Evolutionary conservation across 2,888 invertebrate genomes (phyloP), one percentile per base, ranked within the genome.

Genomic region (Zhengitettix transpicula): DNA sequence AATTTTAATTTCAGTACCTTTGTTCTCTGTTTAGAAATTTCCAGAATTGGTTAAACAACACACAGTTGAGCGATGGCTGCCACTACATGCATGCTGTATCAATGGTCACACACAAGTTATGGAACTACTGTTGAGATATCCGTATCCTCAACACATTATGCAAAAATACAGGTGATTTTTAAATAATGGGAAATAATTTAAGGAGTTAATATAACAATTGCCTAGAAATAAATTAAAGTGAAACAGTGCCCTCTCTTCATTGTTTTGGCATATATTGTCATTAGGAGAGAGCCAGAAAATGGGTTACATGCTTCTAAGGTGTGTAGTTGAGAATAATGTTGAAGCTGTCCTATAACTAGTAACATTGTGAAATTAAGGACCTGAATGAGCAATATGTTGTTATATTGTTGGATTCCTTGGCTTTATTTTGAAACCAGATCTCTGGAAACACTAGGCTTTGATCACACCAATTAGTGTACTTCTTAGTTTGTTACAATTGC

Each of bases 31-130:
- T 11, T 69, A 83, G 69, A 82, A 84, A 67, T 95, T 91, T 73
- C 93, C 95, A 0, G 85, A 89, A 67, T 81, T 94, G 65, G 84
- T 88, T 0, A 75, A 85, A 80, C 85, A 87, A 75, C 82, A 87
- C 65, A 96, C 95, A 0, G 91, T 93, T 0, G 95, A 95, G 71
- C 84, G 87, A 67, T 92, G 94, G 89, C 75, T 94, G 63, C 95
- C 96, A 0, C 77, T 95, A 28, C 97, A 97, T 76, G 93, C 94
- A 10, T 92, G 93, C 52, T 87, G 89, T 63, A 89, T 93, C 68
- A 90, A 91, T 67, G 93, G 92, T 0, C 92, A 94, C 72, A 78
- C 84, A 40, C 70, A 81, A 12, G 76, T 94, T 42, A 81, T 95
- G 60, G 85, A 89, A 60, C 73, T 88, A 58, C 77, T 98, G 12